Base-by-base conservation (phyloP, 2,888 invertebrate species). In the Therioaphis trifolii region DNA sequence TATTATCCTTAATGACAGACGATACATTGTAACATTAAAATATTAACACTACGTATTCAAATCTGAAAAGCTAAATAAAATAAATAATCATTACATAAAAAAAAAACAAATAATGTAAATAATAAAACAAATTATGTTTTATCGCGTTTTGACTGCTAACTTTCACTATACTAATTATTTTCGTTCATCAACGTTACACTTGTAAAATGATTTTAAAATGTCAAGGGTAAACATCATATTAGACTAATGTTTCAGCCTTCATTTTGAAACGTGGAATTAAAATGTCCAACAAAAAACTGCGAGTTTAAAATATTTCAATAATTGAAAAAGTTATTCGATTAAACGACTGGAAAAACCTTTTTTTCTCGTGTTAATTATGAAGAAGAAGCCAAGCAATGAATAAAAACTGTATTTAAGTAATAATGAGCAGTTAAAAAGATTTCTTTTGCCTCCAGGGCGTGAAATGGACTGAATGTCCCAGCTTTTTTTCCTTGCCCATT, bases 321-420 rank as follows among this genome's bases (percentile, higher is more conserved):
- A 82, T 82, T 82, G 82, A 82, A 82, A 82, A 82, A 82, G 82
- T 82, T 82, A 82, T 82, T 82, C 82, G 72, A 82, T 82, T 74
- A 82, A 82, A 82, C 52, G 61, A 52, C 74, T 74, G 82, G n/a
- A 77, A 82, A 71, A 80, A 27, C 11, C 18, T 79, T 79, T 71
- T 61, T 66, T 55, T 71, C 40, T 66, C 27, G 4, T 74, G 82
- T 82, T 82, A 82, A 82, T 82, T 82, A 82, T 82, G 24, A 72
- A 79, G 24, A 21, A 21, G 24, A 76, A 24, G 24, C 49, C 46
- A n/a, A 49, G 72, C 35, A 55, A 78, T 55, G 78, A 78, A 78
- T 55, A 52, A 72, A 68, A 52, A 58, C 74, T 74, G 63, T 82
- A 74, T 82, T 74, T 82, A 74, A 82, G 72, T 63, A 82, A 82